Base-by-base conservation (phyloP, 1,140 invertebrate genomes). In the Cherax quadricarinatus region DNA sequence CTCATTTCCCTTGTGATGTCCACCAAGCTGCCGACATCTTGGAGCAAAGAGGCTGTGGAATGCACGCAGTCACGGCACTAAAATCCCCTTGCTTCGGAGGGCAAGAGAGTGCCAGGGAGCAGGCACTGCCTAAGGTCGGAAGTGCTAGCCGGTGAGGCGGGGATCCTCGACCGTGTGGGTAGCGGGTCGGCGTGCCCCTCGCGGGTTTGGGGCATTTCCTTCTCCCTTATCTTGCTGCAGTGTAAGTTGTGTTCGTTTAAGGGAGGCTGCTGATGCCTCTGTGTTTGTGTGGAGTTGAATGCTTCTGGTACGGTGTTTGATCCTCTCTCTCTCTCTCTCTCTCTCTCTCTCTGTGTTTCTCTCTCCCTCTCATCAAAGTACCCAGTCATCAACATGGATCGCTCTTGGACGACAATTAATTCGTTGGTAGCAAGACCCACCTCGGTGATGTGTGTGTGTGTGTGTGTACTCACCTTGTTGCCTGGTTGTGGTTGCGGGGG, bases 1-100 rank as follows among this genome's bases (percentile, higher is more conserved):
- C 70, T 73, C 70, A 73, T 73, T 73, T 73, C 30, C 70, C n/a
- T 73, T 73, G 70, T 21, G n/a, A 73, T 73, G 70, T 30, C n/a
- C 12, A 73, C 70, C n/a, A 73, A 21, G 70, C 70, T 24, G n/a
- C n/a, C 70, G 3, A 73, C n/a, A 16, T 16, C 14, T n/a, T 24
- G 70, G 18, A 2, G n/a, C n/a, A 1, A n/a, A 7, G n/a, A 3
- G n/a, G 12, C n/a, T 10, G 3, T 21, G 70, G 70, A 73, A 73
- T 73, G 6, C 70, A 73, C 70, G 5, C 5, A 24, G 70, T 73
- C 70, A 73, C 70, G 70, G 70, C 24, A 73, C 70, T 73, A 73
- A 73, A 66, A 16, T 7, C 70, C 24, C 12, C 70, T 18, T 12
- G 4, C 7, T 24, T 18, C 7, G 70, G 21, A 30, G 70, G 70